Evolutionary conservation across 2,113 vertebrate species (phyloP).

Genomic region (Mormyrus iriodes): DNA sequence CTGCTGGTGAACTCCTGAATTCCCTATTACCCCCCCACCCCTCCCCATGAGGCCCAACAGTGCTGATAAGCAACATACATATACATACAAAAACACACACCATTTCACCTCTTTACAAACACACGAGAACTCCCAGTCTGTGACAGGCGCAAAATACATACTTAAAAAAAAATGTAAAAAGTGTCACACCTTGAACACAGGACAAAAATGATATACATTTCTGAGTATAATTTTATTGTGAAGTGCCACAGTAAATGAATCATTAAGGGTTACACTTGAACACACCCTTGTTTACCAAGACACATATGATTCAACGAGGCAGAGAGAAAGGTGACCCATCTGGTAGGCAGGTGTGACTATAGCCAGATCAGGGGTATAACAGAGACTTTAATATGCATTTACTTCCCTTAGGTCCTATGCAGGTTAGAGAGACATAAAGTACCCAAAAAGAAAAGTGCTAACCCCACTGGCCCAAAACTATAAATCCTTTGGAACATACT

Average conservation of each 20-base stretch:
- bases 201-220: background rate
- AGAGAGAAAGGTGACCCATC: background rate
- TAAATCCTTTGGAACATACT: background rate
- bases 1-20: conserved; percentile 31
- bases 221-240: background rate
- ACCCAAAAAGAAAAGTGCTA: background rate
- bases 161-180: background rate
- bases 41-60: background rate
- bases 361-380: background rate
- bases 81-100: background rate
- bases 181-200: background rate
- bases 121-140: background rate
- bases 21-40: too few relatives aligned
- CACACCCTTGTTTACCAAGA: background rate
- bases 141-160: background rate
- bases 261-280: background rate
- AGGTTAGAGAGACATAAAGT: background rate
- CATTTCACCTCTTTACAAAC: background rate
- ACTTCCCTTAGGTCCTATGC: background rate
- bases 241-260: background rate
- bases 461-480: background rate
- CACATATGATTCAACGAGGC: background rate
- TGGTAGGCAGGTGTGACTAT: background rate
- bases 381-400: background rate
- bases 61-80: background rate